Percentiles rank a stretch among this genome's conserved stretches.
Conservation (phyloP, 2,888 invertebrate species). For the Apamea sordens region DNA sequence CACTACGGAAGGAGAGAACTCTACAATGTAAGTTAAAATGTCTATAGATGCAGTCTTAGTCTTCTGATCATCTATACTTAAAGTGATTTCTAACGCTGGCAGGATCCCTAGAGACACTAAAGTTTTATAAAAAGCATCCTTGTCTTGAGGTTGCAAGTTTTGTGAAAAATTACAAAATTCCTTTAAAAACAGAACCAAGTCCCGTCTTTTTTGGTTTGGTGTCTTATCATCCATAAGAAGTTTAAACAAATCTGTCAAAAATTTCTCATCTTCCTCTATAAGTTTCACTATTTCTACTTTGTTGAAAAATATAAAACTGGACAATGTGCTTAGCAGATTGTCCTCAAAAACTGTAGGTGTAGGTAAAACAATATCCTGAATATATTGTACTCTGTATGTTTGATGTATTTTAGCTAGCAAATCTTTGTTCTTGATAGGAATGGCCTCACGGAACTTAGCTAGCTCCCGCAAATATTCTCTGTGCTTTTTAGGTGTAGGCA, state of each 20-base stretch:
- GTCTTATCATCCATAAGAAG: constrained; percentile 97
- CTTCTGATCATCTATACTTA: constrained; percentile 97
- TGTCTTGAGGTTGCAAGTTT: constrained; percentile 98
- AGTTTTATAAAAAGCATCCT: constrained; percentile 99
- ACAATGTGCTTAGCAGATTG: constrained; percentile 98
- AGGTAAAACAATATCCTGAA: constrained; percentile 99
- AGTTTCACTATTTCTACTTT: constrained; percentile 99
- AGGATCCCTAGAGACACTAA: constrained; percentile 96
- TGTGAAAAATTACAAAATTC: constrained; percentile 99
- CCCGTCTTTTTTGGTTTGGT: constrained; percentile 95
- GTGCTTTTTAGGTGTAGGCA: constrained; percentile 96
- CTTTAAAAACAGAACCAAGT: constrained; percentile 98
- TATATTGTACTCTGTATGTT: constrained; percentile 99
- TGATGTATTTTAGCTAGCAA: constrained; percentile 99
- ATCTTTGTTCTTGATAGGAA: constrained; percentile 98
- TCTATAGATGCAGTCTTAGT: constrained; percentile 99
- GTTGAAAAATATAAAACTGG: constrained; percentile 99
- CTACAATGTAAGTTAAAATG: constrained; percentile 99
- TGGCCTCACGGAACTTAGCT: constrained; percentile 97
- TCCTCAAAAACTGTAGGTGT: constrained; percentile 99
- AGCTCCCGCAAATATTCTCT: constrained; percentile 98
- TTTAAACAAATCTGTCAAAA: constrained; percentile 98
- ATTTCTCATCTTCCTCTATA: constrained; percentile 99
- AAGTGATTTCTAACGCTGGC: constrained; percentile 96
- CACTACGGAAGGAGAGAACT: constrained; percentile 99